Evolutionary conservation across 2,888 invertebrate species (phyloP).

Genomic region (Mylabris sibirica): DNA sequence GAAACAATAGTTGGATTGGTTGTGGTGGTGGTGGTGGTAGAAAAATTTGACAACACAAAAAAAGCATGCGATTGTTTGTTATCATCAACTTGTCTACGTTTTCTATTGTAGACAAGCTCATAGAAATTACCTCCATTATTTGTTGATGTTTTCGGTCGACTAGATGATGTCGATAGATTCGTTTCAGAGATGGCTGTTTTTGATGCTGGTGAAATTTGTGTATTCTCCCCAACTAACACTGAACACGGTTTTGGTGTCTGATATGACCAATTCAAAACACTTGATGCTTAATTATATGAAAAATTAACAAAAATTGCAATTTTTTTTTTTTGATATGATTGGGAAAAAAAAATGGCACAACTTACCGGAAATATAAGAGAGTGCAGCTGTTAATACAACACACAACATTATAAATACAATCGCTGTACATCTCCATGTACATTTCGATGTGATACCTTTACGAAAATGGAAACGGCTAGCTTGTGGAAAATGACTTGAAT

Average conservation of each 20-base stretch:
- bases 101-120: slow-evolving; percentile 66
- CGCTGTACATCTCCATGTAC: slow-evolving; percentile 93
- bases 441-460: slow-evolving; percentile 84
- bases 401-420: slow-evolving; percentile 86
- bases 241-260: slow-evolving; percentile 84
- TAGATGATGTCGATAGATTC: slow-evolving; percentile 75
- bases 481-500: slow-evolving; percentile 77
- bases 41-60: slow-evolving; percentile 47
- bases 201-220: slow-evolving; percentile 73
- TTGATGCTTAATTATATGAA: slow-evolving; percentile 68
- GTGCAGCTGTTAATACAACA: slow-evolving; percentile 81
- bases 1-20: slow-evolving; percentile 36
- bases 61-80: slow-evolving; percentile 55
- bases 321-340: too few relatives aligned
- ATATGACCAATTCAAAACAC: slow-evolving; percentile 85
- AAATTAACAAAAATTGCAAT: slow-evolving; percentile 48
- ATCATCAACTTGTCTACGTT: slow-evolving; percentile 70
- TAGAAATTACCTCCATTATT: slow-evolving; percentile 63
- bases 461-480: slow-evolving; percentile 84
- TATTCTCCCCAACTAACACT: slow-evolving; percentile 81
- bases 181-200: slow-evolving; percentile 73
- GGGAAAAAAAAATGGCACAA: neutral
- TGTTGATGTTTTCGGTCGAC: slow-evolving; percentile 64
- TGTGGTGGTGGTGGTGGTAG: slow-evolving; percentile 24
- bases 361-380: slow-evolving; percentile 88